Evolutionary conservation across 2,888 invertebrate genomes (phyloP).

Genomic region (Steinernema hermaphroditum): DNA sequence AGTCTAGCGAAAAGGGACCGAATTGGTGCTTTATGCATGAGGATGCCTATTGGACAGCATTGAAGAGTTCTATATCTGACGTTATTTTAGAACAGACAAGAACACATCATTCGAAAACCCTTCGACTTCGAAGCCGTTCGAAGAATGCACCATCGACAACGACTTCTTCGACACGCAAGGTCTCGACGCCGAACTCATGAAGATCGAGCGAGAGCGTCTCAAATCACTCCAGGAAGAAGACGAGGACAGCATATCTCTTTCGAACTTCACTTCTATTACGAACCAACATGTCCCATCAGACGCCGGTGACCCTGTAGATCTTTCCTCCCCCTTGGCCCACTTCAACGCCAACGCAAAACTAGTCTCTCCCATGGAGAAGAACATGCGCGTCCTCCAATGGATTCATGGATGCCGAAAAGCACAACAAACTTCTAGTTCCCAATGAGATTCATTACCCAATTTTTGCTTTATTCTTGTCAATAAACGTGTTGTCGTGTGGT

Average conservation of each 20-base stretch:
- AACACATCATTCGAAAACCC: conserved; percentile 8
- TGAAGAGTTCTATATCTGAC: background rate
- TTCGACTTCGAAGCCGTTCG: background rate
- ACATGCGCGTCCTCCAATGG: conserved; percentile 24
- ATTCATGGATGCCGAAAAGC: conserved; percentile 15
- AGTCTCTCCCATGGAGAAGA: conserved; percentile 24
- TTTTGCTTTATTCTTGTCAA: conserved; percentile 20
- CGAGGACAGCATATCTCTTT: background rate
- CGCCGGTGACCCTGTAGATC: background rate
- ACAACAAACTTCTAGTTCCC: background rate
- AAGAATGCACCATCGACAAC: background rate
- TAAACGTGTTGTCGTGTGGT: conserved; percentile 14
- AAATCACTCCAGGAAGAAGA: background rate
- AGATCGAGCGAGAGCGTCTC: conserved; percentile 12
- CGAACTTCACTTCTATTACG: conserved; percentile 21
- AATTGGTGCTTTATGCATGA: too few relatives aligned
- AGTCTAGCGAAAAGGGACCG: too few relatives aligned
- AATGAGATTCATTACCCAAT: background rate
- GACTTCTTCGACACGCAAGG: conserved; percentile 25
- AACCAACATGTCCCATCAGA: conserved; percentile 1
- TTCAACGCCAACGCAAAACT: conserved; percentile 18
- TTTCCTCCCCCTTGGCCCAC: background rate
- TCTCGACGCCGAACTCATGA: conserved; percentile 9
- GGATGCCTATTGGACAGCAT: too few relatives aligned
- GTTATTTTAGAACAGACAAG: background rate